Base-by-base conservation (phyloP, 2,888 invertebrate genomes). In the Troilus luridus region DNA sequence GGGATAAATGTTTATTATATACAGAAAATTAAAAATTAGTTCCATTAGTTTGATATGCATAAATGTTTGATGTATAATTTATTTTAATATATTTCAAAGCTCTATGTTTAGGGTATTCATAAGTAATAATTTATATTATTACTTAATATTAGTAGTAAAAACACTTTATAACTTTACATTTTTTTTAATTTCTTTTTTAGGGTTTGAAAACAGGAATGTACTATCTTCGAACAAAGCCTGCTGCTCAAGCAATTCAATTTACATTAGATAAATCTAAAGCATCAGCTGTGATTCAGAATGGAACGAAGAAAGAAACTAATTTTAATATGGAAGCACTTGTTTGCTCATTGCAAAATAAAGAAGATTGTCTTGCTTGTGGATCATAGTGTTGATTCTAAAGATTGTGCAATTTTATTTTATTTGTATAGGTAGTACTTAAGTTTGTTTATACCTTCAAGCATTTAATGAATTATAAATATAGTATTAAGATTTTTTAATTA, bases 121-220 rank as follows among this genome's bases (percentile, higher is more conserved):
- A 5, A 41, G 41, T 41, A 41, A 41, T 41, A 41, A 41, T 41
- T 41, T 41, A 41, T 41, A 41, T 41, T 41, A 41, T 41, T 41
- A 41, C 41, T 41, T 41, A 41, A 41, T 41, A 41, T 14, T 56
- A 6, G 56, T 72, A n/a, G 9, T 54, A 54, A 91, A 91, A 54
- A 88, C 10, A 88, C 19, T 60, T 60, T 60, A 2, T 7, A 6
- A 60, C 12, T 19, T 7, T 60, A 12, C 24, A 54, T 64, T 72
- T 77, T 41, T 19, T 56, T 14, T 19, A 67, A 62, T 88, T 92
- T 90, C 77, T 89, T 90, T 90, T 92, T 92, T 90, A 96, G 96
- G 99, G 99, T 7, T 95, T 99, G 91, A 99, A 99, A 95, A 99
- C 99, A 1, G 99, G 99, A 90, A 99, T 99, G 99, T 99, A 99